These are phyloP conservation scores for Carpatolechia fugitivella DNA, from an alignment of 2,888 invertebrate species.

Conservation along the genomic window DNA sequence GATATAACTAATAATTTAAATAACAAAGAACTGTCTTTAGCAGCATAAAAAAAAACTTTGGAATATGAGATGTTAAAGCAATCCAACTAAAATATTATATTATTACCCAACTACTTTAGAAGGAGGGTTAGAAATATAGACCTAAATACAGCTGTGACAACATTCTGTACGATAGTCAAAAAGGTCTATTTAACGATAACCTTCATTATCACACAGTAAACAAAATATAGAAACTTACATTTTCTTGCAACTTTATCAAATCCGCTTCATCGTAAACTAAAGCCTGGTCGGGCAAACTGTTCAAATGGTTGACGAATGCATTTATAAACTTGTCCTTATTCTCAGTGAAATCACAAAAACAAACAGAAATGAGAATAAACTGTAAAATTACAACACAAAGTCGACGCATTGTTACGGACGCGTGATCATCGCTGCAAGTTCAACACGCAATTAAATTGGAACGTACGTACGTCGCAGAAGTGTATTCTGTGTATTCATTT, in stretches of 20 bases:
- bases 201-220: slow-evolving; percentile 9
- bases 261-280: slow-evolving; percentile 67
- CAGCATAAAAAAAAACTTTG: too few species aligned
- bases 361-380: slow-evolving; percentile 36
- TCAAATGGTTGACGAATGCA: slow-evolving; percentile 68
- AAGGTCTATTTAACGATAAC: slow-evolving; percentile 17
- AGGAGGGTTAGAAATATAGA: too few species aligned
- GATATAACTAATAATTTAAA: too few species aligned
- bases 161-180: slow-evolving; percentile 11
- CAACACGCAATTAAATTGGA: slow-evolving; percentile 8
- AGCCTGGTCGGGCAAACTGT: slow-evolving; percentile 62
- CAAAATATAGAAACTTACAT: slow-evolving; percentile 49
- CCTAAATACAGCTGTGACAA: slow-evolving; percentile 7
- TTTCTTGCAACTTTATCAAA: slow-evolving; percentile 27
- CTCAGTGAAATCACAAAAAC: slow-evolving; percentile 49
- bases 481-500: slow-evolving; percentile 34
- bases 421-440: slow-evolving; percentile 42
- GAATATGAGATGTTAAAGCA: too few species aligned
- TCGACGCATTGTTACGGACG: slow-evolving; percentile 42
- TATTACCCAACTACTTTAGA: too few species aligned
- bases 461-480: not conserved
- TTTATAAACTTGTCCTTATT: slow-evolving; percentile 48
- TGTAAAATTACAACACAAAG: slow-evolving; percentile 34
- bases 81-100: too few species aligned
- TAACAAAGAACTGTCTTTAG: too few species aligned